These are phyloP conservation scores for Anseranas semipalmata DNA, from an alignment of 2,113 vertebrate genomes.

Conservation along the genomic window DNA sequence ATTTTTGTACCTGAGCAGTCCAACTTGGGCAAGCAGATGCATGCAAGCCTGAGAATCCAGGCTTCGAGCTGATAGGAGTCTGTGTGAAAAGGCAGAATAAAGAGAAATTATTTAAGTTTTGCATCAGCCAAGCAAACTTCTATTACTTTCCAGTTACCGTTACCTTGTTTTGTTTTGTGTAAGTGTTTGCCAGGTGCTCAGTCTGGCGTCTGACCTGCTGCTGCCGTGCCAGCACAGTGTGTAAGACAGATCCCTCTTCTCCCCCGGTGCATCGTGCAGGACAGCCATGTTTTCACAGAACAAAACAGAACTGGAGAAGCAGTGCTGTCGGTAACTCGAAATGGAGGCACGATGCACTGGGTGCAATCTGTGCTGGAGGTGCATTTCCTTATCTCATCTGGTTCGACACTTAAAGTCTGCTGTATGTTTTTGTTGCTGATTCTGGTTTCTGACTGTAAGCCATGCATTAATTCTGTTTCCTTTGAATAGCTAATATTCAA, in stretches of 20 bases:
- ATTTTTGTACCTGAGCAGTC: neutral
- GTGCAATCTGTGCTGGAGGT: neutral
- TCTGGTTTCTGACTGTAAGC: neutral
- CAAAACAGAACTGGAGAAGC: neutral
- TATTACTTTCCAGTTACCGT: neutral
- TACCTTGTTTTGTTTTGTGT: neutral
- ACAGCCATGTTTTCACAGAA: neutral
- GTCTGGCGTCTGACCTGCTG: accelerated
- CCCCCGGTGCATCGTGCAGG: neutral
- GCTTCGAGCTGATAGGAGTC: neutral
- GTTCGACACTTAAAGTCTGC: neutral
- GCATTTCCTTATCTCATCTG: neutral
- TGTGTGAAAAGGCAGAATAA: neutral
- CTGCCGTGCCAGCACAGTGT: neutral
- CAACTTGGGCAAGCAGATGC: neutral
- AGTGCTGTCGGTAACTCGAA: neutral
- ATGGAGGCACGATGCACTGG: neutral
- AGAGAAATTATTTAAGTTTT: neutral
- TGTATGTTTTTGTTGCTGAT: neutral
- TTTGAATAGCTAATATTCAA: too few relatives aligned
- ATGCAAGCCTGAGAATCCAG: neutral
- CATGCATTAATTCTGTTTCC: neutral
- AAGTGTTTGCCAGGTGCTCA: neutral
- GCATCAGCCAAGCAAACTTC: neutral
- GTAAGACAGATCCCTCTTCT: neutral